Base-by-base conservation (phyloP, 2,797 vertebrate genomes). In the Apodemus agrarius region DNA sequence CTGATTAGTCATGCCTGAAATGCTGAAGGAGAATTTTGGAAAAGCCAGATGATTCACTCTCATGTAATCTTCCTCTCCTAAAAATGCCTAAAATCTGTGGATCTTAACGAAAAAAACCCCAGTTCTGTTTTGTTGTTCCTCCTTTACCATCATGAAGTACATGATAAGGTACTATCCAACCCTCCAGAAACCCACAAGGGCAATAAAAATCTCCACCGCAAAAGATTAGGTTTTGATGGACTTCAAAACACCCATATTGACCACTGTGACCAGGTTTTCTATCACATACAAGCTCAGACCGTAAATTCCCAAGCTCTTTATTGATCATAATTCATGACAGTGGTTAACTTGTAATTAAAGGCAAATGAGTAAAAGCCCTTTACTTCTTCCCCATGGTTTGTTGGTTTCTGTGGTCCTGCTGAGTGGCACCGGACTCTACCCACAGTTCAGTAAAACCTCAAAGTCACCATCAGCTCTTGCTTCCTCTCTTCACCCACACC, bases 341-440 rank as follows among this genome's bases (percentile, higher is more conserved):
- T 80, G 19, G 7, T 16, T 82, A 91, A 89, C 46, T 81, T 94
- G 6, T 88, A 95, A 81, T 92, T 61, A 78, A 94, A 94, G 57
- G 0, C n/a, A 63, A 16, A 26, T 5, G 6, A 65, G 2, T 34
- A 49, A 85, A 94, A 94, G 65, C 10, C 52, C 31, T 43, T 63
- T 59, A 85, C 69, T 24, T 49, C 31, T 94, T 88, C 59, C 57
- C 57, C 1, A 12, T n/a, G 2, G 22, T 69, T 79, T 81, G 81
- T 81, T 49, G 3, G 21, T 75, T 89, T 72, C 89, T 89, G 65
- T 89, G 72, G 1, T 52, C 40, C 76, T 16, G n/a, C 46, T 49
- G 21, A 87, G 49, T 37, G 12, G 6, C 22, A 96, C 26, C 46
- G 34, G 31, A 65, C 52, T 57, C 61, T 12, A n/a, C 29, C 3